Percentiles rank a stretch among this genome's conserved stretches.
These are phyloP conservation scores for Clarias fuscus DNA, from an alignment of 2,797 vertebrate genomes.

Conservation along the genomic window DNA sequence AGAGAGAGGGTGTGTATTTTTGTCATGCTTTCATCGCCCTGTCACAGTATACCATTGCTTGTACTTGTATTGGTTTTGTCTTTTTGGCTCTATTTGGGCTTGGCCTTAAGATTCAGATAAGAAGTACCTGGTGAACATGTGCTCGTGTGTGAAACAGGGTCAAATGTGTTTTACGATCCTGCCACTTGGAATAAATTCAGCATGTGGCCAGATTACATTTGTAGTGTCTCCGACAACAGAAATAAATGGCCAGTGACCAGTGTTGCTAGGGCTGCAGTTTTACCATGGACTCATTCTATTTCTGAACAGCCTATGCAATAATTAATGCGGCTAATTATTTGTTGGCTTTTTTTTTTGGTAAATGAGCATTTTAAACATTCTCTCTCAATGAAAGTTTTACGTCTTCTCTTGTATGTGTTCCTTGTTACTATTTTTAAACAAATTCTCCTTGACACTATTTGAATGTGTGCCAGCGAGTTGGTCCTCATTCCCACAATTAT, in stretches of 20 bases:
- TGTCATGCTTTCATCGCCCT: background rate
- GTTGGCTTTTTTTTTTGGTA: background rate
- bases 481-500: background rate
- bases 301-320: background rate
- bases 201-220: background rate
- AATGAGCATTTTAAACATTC: background rate
- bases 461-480: background rate
- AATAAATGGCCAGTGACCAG: background rate
- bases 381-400: background rate
- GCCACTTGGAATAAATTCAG: slow-evolving; percentile 1
- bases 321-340: background rate
- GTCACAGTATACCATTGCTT: background rate
- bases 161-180: background rate
- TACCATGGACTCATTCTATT: background rate
- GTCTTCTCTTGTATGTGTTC: background rate
- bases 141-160: background rate
- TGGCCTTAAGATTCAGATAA: background rate
- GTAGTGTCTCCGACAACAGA: background rate
- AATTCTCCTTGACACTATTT: background rate
- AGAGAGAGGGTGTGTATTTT: slow-evolving; percentile 86
- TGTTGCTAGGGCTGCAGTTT: background rate
- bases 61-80: background rate
- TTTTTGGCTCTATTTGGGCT: background rate
- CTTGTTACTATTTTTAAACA: background rate
- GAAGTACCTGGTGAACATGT: no score